phyloP scores from a whole-genome alignment of 1,140 invertebrate genomes.

The Coenobita brevimanus region DNA sequence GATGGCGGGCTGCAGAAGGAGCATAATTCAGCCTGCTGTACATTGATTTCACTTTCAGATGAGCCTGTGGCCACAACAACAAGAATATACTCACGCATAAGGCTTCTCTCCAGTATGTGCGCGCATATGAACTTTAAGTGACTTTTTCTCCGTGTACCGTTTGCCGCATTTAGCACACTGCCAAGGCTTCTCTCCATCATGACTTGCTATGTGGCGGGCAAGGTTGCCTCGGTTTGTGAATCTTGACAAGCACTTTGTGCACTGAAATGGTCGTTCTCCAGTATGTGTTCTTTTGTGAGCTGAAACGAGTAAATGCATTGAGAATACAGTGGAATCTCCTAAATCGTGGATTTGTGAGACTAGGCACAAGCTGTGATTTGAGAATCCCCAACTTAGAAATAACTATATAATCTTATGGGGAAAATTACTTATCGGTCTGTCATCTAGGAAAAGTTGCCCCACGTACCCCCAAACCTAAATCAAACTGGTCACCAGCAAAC shows the following conservation, averaged over 20 bases:
- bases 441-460: too few species aligned
- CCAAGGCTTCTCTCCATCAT: conserved; percentile 44
- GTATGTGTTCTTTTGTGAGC: conserved; percentile 44
- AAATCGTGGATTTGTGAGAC: too few species aligned
- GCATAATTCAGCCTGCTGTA: too few species aligned
- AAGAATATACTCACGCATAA: conserved; percentile 33
- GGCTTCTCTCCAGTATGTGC: conserved; percentile 46
- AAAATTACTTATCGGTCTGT: too few species aligned
- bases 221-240: conserved; percentile 42
- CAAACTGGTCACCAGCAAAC: too few species aligned
- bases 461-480: too few species aligned
- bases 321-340: too few species aligned
- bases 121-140: conserved; percentile 40
- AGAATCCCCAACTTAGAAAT: too few species aligned
- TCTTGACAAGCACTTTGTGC: conserved; percentile 35
- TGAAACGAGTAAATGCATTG: not conserved
- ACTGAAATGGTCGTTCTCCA: conserved; percentile 41
- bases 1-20: too few species aligned
- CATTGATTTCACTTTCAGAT: too few species aligned
- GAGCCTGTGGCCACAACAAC: not conserved
- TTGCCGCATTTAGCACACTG: conserved; percentile 41
- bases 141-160: conserved; percentile 45
- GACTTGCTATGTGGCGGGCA: conserved; percentile 36
- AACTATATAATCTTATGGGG: too few species aligned
- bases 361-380: too few species aligned